These are phyloP conservation scores for Neodontobutis hainanensis DNA, from an alignment of 2,113 vertebrate genomes.

Conservation along the genomic window DNA sequence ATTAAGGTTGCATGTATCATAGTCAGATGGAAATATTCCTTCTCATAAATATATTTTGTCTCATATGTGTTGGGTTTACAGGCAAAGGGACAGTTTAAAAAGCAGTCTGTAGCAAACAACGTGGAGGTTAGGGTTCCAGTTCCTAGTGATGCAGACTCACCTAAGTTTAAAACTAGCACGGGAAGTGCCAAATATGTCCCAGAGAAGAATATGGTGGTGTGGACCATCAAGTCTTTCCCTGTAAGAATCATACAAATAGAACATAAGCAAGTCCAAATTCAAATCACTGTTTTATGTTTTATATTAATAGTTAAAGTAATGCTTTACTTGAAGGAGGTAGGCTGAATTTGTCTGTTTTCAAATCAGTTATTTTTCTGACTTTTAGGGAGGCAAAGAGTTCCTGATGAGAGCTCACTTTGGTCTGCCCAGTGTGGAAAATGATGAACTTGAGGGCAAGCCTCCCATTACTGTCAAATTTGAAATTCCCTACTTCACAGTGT, in stretches of 20 bases:
- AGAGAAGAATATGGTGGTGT: slow-evolving; percentile 89
- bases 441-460: slow-evolving; percentile 87
- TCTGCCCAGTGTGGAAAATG: slow-evolving; percentile 90
- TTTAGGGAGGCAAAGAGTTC: slow-evolving; percentile 92
- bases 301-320: neutral
- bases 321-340: neutral
- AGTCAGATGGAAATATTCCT: neutral
- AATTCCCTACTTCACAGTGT: slow-evolving; percentile 96
- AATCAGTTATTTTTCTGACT: neutral
- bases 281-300: neutral
- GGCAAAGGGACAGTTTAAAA: slow-evolving; percentile 98
- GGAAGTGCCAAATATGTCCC: slow-evolving; percentile 89
- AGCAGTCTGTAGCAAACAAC: slow-evolving; percentile 93
- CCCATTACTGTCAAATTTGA: slow-evolving; percentile 93
- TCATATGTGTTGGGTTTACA: slow-evolving; percentile 48
- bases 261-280: neutral
- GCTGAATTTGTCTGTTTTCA: neutral
- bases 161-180: slow-evolving; percentile 91
- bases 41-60: slow-evolving; percentile 1
- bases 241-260: slow-evolving; percentile 75
- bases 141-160: slow-evolving; percentile 93
- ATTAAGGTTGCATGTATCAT: neutral
- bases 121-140: slow-evolving; percentile 93
- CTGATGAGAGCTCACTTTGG: slow-evolving; percentile 94
- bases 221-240: slow-evolving; percentile 95